Evolutionary conservation across 2,113 vertebrate species (phyloP).

Genomic region (Gopherus flavomarginatus): DNA sequence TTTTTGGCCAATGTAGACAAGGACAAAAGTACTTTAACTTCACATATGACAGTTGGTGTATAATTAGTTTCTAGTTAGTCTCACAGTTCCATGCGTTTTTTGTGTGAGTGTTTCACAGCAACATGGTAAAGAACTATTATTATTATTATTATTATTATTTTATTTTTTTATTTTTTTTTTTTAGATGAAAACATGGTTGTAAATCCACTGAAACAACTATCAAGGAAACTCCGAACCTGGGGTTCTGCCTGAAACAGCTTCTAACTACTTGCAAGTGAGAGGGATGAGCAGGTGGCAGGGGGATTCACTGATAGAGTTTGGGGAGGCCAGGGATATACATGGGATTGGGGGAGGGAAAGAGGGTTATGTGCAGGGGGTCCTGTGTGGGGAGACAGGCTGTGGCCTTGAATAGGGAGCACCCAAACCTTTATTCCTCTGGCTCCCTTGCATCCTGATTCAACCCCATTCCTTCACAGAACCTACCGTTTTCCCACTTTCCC

Average conservation of each 20-base stretch:
- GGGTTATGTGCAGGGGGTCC: neutral
- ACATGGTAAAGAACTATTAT: too few relatives aligned
- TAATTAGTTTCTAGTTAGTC: too few relatives aligned
- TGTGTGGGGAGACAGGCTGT: neutral
- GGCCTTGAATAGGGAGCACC: neutral
- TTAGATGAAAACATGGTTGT: too few relatives aligned
- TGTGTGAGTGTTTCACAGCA: too few relatives aligned
- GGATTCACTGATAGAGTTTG: fast-evolving
- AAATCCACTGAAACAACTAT: too few relatives aligned
- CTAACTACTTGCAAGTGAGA: too few relatives aligned
- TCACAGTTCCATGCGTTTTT: too few relatives aligned
- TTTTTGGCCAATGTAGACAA: too few relatives aligned
- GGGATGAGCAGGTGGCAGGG: neutral
- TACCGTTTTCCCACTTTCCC: neutral
- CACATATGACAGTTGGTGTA: neutral
- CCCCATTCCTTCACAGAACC: neutral
- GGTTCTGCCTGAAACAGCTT: too few relatives aligned
- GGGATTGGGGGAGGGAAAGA: fast-evolving
- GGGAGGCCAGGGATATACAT: neutral
- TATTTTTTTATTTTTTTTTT: too few relatives aligned
- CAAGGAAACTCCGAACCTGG: too few relatives aligned
- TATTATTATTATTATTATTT: too few relatives aligned
- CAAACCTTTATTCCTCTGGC: neutral
- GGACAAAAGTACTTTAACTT: neutral
- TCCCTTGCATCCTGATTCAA: neutral